A percentile compares a stretch with the other conserved stretches of the same genome.
phyloP scores from a whole-genome alignment of 2,888 invertebrate species.

The Blera fallax region DNA sequence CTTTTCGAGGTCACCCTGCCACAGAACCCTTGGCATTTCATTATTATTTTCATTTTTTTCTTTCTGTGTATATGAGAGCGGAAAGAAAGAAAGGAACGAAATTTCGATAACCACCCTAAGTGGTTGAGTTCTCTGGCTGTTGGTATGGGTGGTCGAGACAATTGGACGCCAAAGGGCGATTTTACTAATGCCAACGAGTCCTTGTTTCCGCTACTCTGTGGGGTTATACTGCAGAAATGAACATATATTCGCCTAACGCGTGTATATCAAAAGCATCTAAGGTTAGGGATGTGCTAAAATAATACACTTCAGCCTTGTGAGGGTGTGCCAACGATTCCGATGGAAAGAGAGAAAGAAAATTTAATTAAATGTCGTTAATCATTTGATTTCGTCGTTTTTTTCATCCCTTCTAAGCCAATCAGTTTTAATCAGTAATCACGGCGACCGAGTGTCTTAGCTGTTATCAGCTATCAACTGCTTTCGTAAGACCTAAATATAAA shows the following conservation, averaged over 20 bases:
- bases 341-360: background rate
- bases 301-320: conserved; percentile 18
- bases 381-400: conserved; percentile 25
- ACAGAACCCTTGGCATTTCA: conserved; percentile 61
- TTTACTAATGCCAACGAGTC: conserved; percentile 43
- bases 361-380: conserved; percentile 62
- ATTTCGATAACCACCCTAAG: conserved; percentile 65
- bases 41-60: conserved; percentile 12
- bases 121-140: conserved; percentile 22
- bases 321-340: conserved; percentile 33
- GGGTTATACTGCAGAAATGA: background rate
- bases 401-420: conserved; percentile 23
- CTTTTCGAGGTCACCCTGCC: conserved; percentile 58
- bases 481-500: conserved; percentile 42
- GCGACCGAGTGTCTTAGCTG: conserved; percentile 50
- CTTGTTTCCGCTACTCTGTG: conserved; percentile 4
- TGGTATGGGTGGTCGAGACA: conserved; percentile 69
- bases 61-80: background rate
- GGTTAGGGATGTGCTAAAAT: conserved; percentile 26
- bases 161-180: conserved; percentile 69
- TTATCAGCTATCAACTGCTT: conserved; percentile 19
- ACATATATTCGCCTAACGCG: conserved; percentile 13
- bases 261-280: conserved; percentile 8
- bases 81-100: background rate
- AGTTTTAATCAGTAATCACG: conserved; percentile 42